phyloP scores from a whole-genome alignment of 1,140 invertebrate genomes.

The Lerema accius region DNA sequence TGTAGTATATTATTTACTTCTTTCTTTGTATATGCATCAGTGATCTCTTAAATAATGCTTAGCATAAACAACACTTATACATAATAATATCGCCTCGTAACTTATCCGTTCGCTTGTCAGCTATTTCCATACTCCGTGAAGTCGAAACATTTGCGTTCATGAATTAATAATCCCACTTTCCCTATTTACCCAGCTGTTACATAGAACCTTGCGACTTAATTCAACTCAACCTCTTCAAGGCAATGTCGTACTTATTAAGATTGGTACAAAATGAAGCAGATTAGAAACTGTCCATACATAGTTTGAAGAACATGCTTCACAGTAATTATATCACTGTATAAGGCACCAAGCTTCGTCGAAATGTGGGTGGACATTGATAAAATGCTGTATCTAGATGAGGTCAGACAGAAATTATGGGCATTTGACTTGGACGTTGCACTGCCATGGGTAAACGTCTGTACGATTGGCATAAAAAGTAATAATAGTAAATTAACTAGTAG shows the following conservation, averaged over 20 bases:
- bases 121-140: too few species aligned
- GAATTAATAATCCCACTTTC: background rate
- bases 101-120: too few species aligned
- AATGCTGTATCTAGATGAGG: conserved; percentile 37
- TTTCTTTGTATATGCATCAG: too few species aligned
- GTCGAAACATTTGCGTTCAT: background rate
- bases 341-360: conserved; percentile 35
- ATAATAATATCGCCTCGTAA: too few species aligned
- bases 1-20: too few species aligned
- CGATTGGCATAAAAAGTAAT: too few species aligned
- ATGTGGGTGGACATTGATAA: conserved; percentile 40
- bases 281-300: conserved; percentile 16
- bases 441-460: background rate
- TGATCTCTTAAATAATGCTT: too few species aligned
- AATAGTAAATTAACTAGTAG: too few species aligned
- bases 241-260: background rate
- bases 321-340: conserved; percentile 31
- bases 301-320: conserved; percentile 15
- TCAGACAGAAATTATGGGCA: conserved; percentile 34
- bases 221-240: background rate
- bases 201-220: background rate
- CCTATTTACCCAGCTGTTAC: background rate
- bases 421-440: conserved; percentile 11
- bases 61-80: too few species aligned
- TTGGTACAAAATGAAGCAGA: conserved; percentile 14